Base-by-base conservation (phyloP, 2,888 invertebrate genomes). In the Gymnoscelis rufifasciata region DNA sequence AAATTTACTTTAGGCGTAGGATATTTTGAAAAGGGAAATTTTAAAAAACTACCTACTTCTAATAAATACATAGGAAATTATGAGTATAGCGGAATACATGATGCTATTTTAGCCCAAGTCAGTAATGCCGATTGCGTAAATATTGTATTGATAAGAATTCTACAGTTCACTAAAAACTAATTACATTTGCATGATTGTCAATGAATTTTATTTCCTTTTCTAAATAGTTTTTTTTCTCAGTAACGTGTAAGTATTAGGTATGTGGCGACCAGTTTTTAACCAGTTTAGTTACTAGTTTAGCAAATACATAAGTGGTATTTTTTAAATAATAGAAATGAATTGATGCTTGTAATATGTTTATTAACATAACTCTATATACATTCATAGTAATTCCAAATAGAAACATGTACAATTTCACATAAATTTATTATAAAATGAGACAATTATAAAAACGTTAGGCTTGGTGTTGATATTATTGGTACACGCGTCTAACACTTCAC, bases 341-440 rank as follows among this genome's bases (percentile, higher is more conserved):
- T 66, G 70, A 72, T 82, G 82, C 76, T 74, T 70, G 78, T 81
- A 80, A 82, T 84, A 78, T 77, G 80, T 88, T 88, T 88, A 87
- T 84, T 88, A 86, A 86, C 86, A 87, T 81, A 81, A 69, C 75
- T 77, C 74, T 84, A 84, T 84, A 83, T 84, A 87, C 83, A 86
- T 78, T 84, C 70, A 83, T 84, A 78, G 77, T 79, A 78, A 78
- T 81, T 86, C 79, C 68, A 83, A 83, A 83, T 86, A 83, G 77
- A 81, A 83, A 86, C 75, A 77, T 71, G 67, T 78, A 80, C 38
- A 81, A 78, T 83, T 74, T 77, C 72, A 71, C 78, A 71, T 73
- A 81, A 77, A 80, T 70, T 82, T 78, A 66, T 73, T 74, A 78
- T 77, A 75, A 79, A 82, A 78, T 66, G 68, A 77, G 74, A 72